Conservation (phyloP, 2,797 vertebrate species). For the Triplophysa yarkandensis region DNA sequence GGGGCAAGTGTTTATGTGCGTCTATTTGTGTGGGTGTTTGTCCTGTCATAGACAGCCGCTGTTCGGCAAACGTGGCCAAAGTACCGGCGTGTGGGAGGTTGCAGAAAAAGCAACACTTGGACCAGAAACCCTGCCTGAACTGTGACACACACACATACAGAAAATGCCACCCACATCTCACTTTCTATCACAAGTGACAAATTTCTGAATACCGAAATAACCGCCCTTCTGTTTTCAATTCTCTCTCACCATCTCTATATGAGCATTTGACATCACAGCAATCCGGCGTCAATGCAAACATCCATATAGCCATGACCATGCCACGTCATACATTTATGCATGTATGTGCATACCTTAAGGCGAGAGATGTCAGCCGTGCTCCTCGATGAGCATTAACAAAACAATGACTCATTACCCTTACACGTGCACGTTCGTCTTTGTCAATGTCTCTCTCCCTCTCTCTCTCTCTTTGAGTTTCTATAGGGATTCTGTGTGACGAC, state of each 20-base stretch:
- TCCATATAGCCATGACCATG: background rate
- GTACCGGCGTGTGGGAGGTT: conserved; percentile 39
- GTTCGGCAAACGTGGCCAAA: conserved; percentile 34
- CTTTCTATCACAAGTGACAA: conserved; percentile 35
- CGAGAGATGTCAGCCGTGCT: conserved; percentile 23
- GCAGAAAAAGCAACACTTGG: conserved; percentile 42
- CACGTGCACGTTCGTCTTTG: background rate
- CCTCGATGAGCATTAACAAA: conserved; percentile 45
- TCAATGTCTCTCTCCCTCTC: background rate
- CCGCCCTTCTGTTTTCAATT: conserved; percentile 22
- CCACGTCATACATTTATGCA: conserved; percentile 24
- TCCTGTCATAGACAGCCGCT: conserved; percentile 34
- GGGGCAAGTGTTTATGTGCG: conserved; percentile 28
- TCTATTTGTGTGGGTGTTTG: conserved; percentile 44
- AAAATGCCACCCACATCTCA: conserved; percentile 39
- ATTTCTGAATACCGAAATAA: conserved; percentile 24
- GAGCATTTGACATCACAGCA: conserved; percentile 43
- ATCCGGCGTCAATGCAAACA: conserved; percentile 42
- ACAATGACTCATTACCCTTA: conserved; percentile 51
- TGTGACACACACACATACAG: conserved; percentile 33
- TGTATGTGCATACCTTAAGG: conserved; percentile 15
- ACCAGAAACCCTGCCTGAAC: conserved; percentile 42
- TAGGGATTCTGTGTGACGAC: conserved; percentile 43
- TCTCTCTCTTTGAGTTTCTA: conserved; percentile 2
- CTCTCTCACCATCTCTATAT: background rate